Percentiles rank a stretch among this genome's conserved stretches.
phyloP scores from a whole-genome alignment of 2,797 vertebrate genomes.

The Urocyon cinereoargenteus region DNA sequence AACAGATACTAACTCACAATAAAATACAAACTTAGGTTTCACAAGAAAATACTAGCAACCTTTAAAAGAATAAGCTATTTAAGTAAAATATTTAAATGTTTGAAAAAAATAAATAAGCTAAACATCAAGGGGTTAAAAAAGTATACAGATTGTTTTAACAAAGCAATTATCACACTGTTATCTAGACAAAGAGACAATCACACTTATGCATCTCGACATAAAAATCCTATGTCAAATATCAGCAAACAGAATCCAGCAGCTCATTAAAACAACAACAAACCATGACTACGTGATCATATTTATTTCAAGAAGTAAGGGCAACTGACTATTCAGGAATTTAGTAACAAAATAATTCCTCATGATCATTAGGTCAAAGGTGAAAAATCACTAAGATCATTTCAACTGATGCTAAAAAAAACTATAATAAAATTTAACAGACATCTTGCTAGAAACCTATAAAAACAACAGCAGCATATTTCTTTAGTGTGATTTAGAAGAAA shows the following conservation, averaged over 20 bases:
- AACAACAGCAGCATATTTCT: background rate
- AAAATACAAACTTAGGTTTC: constrained; percentile 34
- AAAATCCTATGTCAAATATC: background rate
- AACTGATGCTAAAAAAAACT: constrained; percentile 2
- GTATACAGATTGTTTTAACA: background rate
- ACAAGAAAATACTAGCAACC: constrained; percentile 35
- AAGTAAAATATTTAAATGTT: constrained; percentile 42
- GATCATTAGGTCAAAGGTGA: background rate
- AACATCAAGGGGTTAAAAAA: background rate
- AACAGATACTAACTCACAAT: background rate
- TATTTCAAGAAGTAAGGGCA: background rate
- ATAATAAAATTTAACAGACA: constrained; percentile 40
- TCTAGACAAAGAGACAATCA: background rate
- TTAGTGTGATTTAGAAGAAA: background rate
- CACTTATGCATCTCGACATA: background rate
- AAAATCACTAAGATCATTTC: constrained; percentile 31
- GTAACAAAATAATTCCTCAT: background rate
- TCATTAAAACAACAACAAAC: constrained; percentile 33
- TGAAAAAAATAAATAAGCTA: constrained; percentile 1
- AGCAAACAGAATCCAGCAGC: constrained; percentile 21
- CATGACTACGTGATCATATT: background rate
- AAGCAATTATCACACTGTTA: constrained; percentile 33
- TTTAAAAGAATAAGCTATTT: constrained; percentile 16
- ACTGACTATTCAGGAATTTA: background rate
- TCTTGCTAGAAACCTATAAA: constrained; percentile 37